phyloP scores from a whole-genome alignment of 2,888 invertebrate species.

The Xestia rhomboidea region DNA sequence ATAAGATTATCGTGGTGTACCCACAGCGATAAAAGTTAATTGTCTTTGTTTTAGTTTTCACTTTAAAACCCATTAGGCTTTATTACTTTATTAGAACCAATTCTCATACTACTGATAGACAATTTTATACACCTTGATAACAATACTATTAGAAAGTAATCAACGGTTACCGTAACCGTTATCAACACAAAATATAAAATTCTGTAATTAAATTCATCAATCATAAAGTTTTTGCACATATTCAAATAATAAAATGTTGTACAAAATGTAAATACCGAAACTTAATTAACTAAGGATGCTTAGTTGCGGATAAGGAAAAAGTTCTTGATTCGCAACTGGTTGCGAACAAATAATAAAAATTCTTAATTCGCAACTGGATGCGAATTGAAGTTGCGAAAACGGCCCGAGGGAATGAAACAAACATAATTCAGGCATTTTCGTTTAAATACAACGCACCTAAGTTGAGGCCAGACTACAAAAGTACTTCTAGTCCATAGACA shows the following conservation, averaged over 20 bases:
- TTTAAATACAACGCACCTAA: neutral
- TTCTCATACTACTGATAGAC: neutral
- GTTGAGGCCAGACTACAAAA: neutral
- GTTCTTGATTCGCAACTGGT: no score
- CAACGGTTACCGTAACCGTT: slow-evolving; percentile 5
- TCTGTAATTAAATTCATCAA: neutral
- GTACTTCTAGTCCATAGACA: neutral
- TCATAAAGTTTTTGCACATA: neutral
- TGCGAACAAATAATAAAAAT: no score
- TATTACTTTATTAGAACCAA: neutral
- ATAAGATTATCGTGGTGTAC: neutral
- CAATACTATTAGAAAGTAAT: slow-evolving; percentile 18
- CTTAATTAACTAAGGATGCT: neutral
- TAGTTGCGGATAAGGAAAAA: no score
- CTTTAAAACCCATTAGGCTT: slow-evolving; percentile 33
- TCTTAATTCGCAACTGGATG: no score
- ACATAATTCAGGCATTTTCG: neutral
- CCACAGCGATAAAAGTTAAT: neutral
- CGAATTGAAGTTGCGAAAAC: no score
- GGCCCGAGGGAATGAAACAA: no score
- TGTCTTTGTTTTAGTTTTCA: neutral
- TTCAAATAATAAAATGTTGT: neutral
- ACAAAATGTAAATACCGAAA: neutral
- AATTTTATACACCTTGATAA: slow-evolving; percentile 15
- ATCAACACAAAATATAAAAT: neutral